Evolutionary conservation across 2,797 vertebrate genomes (phyloP), one percentile per base, ranked within the genome.

Genomic region (Discoglossus pictus): DNA sequence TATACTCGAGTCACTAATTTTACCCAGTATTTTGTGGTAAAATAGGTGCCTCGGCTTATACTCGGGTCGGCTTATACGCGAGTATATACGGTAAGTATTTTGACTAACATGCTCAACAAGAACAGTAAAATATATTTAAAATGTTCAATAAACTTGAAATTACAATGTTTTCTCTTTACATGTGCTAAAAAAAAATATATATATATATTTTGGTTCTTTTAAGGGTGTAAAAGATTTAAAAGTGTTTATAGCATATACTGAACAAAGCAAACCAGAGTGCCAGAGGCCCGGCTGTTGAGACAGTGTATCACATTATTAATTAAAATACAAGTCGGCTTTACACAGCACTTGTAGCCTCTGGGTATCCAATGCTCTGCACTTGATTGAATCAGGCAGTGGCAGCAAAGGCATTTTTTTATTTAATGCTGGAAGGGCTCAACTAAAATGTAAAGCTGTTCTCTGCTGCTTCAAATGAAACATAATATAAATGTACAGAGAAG

Each of bases 371-470:
- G 90, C 89, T 87, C 91, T 94, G 85, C 90, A 93, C 92, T 97
- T 98, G 95, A 98, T 97, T 97, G 94, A 97, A 93, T 93, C 93
- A 93, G 94, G 91, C 93, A 90, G 85, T 87, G 90, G 92, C 89
- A 92, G 91, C 83, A 76, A 74, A 89, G 90, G 87, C 89, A 91
- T 93, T 95, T 92, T 61, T 81, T 86, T 90, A 90, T 92, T 95
- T 91, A 90, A 87, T 78, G 90, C 93, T 97, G 85, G 87, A 89
- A 97, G 93, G 92, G 86, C 89, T 82, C n/a, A 85, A 92, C 87
- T 87, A 86, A 91, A 87, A 93, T 92, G 88, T 92, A 91, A 89
- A 92, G 89, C 88, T 86, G 43, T 80, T 91, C 86, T 83, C 87
- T 88, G 89, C 86, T 93, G 89, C 88, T 89, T 84, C 81, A 80